Percentiles rank a stretch among this genome's conserved stretches.
Evolutionary conservation across 2,888 invertebrate genomes (phyloP).

Genomic region (Drosophila flavopinicola): DNA sequence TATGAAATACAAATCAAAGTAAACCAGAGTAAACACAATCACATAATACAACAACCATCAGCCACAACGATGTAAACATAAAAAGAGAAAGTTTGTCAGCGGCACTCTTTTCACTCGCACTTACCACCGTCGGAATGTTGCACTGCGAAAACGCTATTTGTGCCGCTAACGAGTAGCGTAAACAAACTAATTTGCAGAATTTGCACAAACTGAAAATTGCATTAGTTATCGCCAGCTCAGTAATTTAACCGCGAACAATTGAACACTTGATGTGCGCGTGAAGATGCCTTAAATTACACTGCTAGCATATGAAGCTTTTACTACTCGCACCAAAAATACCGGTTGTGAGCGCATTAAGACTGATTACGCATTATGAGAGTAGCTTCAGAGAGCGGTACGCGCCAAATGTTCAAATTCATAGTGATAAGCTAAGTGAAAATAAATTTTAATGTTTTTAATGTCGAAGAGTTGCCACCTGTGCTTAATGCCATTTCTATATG

Average conservation of each 20-base stretch:
- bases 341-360: neutral
- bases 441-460: conserved; percentile 3
- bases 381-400: conserved; percentile 13
- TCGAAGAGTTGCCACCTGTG: conserved; percentile 24
- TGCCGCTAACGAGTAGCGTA: neutral
- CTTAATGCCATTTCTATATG: neutral
- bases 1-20: conserved; percentile 10
- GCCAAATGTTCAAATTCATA: conserved; percentile 37
- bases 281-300: conserved; percentile 1
- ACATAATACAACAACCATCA: conserved; percentile 24
- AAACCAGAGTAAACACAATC: neutral
- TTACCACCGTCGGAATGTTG: conserved; percentile 21
- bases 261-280: conserved; percentile 10
- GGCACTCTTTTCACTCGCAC: conserved; percentile 4
- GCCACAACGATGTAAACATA: conserved; percentile 25
- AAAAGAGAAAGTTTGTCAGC: conserved; percentile 46
- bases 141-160: neutral
- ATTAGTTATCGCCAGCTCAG: neutral
- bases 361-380: neutral
- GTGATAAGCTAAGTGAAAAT: conserved; percentile 6
- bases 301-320: neutral
- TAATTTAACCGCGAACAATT: conserved; percentile 17
- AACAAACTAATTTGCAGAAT: conserved; percentile 4
- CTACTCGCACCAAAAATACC: neutral
- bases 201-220: conserved; percentile 23